These are phyloP conservation scores for Drosophila maculinotata DNA, from an alignment of 2,888 invertebrate species.

Conservation along the genomic window DNA sequence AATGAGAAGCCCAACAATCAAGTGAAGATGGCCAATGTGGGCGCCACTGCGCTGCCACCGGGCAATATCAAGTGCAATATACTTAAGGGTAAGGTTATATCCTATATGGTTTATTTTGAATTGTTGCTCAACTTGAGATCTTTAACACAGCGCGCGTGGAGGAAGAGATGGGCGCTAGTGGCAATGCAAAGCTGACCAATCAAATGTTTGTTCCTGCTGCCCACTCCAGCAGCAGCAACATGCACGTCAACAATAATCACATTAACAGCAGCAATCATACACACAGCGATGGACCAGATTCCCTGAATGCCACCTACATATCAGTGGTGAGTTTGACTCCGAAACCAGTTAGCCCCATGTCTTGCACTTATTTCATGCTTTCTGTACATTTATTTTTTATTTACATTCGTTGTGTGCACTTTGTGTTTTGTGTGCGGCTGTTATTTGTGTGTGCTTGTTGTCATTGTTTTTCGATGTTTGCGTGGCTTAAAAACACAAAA, in stretches of 20 bases:
- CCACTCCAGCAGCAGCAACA: slow-evolving; percentile 61
- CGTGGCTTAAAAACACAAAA: slow-evolving; percentile 39
- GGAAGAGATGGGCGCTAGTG: slow-evolving; percentile 85
- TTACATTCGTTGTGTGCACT: slow-evolving; percentile 68
- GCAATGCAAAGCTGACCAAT: slow-evolving; percentile 86
- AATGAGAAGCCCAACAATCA: slow-evolving; percentile 90
- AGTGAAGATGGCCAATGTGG: slow-evolving; percentile 88
- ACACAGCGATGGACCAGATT: slow-evolving; percentile 84
- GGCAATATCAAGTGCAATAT: slow-evolving; percentile 98
- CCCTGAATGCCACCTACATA: slow-evolving; percentile 89
- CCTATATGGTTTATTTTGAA: not conserved
- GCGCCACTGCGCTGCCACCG: slow-evolving; percentile 90
- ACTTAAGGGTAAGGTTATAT: slow-evolving; percentile 89
- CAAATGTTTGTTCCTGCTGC: slow-evolving; percentile 87
- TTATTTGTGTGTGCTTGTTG: slow-evolving; percentile 45
- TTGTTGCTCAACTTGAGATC: not conserved
- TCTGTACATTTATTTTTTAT: slow-evolving; percentile 67
- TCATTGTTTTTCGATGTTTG: slow-evolving; percentile 36
- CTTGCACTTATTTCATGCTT: slow-evolving; percentile 70
- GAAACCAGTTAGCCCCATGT: slow-evolving; percentile 67
- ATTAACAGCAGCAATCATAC: slow-evolving; percentile 56
- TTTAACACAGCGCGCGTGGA: slow-evolving; percentile 87
- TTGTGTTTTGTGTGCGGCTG: slow-evolving; percentile 57
- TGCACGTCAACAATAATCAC: slow-evolving; percentile 58
- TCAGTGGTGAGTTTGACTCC: slow-evolving; percentile 88